Conservation (phyloP, 2,113 vertebrate species). For the Oxygymnocypris stewartii region DNA sequence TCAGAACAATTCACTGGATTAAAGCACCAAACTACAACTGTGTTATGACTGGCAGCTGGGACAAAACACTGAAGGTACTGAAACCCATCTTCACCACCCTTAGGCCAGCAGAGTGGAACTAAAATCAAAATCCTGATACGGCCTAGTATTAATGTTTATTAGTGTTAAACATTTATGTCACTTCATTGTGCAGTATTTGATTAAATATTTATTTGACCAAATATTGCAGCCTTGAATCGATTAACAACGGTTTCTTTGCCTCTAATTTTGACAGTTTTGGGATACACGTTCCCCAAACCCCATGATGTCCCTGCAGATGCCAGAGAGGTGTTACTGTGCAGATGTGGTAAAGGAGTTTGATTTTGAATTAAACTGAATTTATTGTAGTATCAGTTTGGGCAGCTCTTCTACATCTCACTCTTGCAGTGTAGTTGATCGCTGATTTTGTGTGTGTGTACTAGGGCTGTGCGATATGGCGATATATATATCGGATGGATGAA, state of each 20-base stretch:
- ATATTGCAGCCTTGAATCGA: neutral
- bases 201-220: neutral
- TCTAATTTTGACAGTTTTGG: slow-evolving; percentile 84
- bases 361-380: neutral
- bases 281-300: slow-evolving; percentile 95
- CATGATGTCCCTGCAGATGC: slow-evolving; percentile 95
- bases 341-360: slow-evolving; percentile 85
- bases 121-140: neutral
- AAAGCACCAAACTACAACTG: slow-evolving; percentile 98
- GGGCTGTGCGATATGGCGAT: too few relatives aligned
- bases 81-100: neutral
- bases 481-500: too few relatives aligned
- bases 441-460: neutral
- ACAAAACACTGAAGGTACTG: slow-evolving; percentile 94
- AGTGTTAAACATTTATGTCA: neutral
- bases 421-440: neutral
- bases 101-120: neutral
- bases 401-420: neutral
- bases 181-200: neutral
- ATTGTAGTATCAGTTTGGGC: neutral
- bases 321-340: slow-evolving; percentile 96
- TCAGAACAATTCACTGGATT: slow-evolving; percentile 97
- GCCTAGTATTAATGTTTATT: neutral
- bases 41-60: slow-evolving; percentile 98
- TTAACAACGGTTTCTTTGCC: neutral